Base-by-base conservation (phyloP, 2,888 invertebrate species). In the Pegoplata infirma region DNA sequence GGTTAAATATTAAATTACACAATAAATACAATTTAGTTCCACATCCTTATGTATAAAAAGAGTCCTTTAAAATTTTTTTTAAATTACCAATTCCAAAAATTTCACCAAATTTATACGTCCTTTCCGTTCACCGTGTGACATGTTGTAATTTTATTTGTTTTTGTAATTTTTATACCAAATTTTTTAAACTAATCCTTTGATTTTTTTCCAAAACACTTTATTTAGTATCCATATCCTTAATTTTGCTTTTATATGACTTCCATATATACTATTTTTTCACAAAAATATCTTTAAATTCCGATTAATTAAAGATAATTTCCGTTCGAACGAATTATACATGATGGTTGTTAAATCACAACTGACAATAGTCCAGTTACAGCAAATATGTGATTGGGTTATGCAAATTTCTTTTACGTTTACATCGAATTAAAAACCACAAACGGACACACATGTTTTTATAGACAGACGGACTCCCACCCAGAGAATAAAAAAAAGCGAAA, bases 71-170 rank as follows among this genome's bases (percentile, higher is more conserved):
- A 21, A 10, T 44, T 28, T 17, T 3, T 32, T 32, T n/a, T 46
- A 66, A 71, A 69, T 87, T 86, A 89, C 90, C 86, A 90, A 83
- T 84, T 90, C 90, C 64, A 90, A 82, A 84, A 90, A 89, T 83
- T 90, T 90, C 14, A 90, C 84, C 59, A 89, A 87, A 81, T 86
- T 88, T n/a, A 89, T 82, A 64, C 86, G 87, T 56, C 86, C 86
- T 80, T 87, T 86, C 5, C 84, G 85, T 72, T 88, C 88, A 75
- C 85, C 85, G 84, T 88, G 87, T 49, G 89, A 86, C 89, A 89
- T 89, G 83, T 82, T 81, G 61, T 63, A n/a, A 21, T 5, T 5
- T 8, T 12, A 58, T 76, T 61, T 23, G 25, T 61, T 76, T 51
- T 73, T 47, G 49, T 66, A 51, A 1, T 51, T 56, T 36, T 66